phyloP scores from a whole-genome alignment of 2,888 invertebrate genomes.

The Diabrotica balteata region DNA sequence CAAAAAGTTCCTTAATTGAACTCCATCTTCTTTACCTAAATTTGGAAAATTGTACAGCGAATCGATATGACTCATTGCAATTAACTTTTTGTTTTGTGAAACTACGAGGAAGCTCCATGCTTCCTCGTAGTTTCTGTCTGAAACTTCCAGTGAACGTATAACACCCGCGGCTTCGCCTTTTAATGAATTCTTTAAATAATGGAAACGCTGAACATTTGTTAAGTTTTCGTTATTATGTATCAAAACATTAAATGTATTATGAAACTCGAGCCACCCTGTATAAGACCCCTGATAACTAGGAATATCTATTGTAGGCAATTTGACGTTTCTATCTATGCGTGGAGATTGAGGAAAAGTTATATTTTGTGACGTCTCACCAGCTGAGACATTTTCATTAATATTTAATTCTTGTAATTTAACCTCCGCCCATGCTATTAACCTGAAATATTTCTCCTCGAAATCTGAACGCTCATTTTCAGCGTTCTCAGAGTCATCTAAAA shows the following conservation, averaged over 20 bases:
- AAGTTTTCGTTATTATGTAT: neutral
- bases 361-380: neutral
- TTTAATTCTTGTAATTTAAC: neutral
- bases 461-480: neutral
- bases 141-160: no score
- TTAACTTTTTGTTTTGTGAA: no score
- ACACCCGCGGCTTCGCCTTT: neutral
- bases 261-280: slow-evolving; percentile 22
- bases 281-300: slow-evolving; percentile 26
- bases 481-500: neutral
- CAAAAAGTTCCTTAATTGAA: no score
- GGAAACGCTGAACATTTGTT: neutral
- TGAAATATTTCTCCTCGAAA: neutral
- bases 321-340: slow-evolving; percentile 18
- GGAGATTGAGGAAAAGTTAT: neutral
- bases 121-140: no score
- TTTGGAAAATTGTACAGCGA: no score
- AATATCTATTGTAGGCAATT: slow-evolving; percentile 25
- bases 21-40: no score
- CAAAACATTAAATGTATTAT: neutral
- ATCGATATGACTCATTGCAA: no score
- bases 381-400: neutral
- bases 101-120: no score
- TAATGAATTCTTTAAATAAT: neutral
- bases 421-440: neutral